Base-by-base conservation (phyloP, 2,888 invertebrate species). In the Nephrocerus scutellatus region DNA sequence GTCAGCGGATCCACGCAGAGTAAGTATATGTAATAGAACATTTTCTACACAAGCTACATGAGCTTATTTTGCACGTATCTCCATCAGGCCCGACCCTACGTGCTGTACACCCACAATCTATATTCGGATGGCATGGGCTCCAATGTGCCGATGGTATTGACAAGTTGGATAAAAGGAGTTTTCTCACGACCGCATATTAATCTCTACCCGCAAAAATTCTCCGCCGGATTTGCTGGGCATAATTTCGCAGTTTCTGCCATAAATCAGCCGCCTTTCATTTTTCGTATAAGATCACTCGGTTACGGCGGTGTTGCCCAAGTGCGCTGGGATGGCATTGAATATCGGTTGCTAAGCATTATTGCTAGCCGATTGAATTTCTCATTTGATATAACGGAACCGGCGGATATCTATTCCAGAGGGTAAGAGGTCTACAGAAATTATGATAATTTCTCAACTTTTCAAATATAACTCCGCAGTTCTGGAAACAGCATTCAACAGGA, bases 101-200 rank as follows among this genome's bases (percentile, higher is more conserved):
- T 84, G 49, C 62, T 86, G 33, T 85, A 82, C 57, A 84, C 84
- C 0, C 85, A 86, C 58, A 74, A 76, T 48, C 62, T 86, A 25
- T 85, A 79, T 57, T 72, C 75, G 1, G 84, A 85, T 61, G 83
- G 84, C 3, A 66, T 84, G 50, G 85, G 84, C 18, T 75, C 80
- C 0, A 84, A 84, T 56, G 66, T 64, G 31, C 77, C 83, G 1
- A 56, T 74, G 15, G 77, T 86, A 1, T 53, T 86, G 8, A 82
- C 79, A 15, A 82, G 84, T 20, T 87, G 85, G 84, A 67, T 74
- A 2, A 74, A 74, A 30, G 76, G 76, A 20, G 74, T 70, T 31
- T 74, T 79, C 44, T 79, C 84, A 3, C 73, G 79, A 44, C 71
- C 73, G 0, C 63, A 75, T 16, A 68, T 80, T 0, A 70, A 79